These are phyloP conservation scores for Oscheius sp. DNA, from an alignment of 1,140 invertebrate genomes.

Conservation along the genomic window DNA sequence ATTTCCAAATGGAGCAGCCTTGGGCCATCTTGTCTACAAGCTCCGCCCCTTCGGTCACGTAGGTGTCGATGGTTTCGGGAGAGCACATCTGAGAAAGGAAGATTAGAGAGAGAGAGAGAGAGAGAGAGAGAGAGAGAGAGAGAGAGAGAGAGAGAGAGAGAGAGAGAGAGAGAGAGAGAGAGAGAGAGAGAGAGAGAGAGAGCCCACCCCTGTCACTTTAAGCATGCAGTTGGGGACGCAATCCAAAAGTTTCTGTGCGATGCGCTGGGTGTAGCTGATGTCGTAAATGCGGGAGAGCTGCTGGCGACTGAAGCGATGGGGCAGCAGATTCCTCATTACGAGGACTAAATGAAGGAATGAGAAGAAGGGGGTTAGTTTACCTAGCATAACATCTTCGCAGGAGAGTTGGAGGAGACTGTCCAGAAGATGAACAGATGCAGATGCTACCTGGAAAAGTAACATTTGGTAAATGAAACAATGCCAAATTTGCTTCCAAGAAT, in stretches of 20 bases:
- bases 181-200: background rate
- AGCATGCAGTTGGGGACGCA: slow-evolving; percentile 70
- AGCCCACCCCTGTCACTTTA: slow-evolving; percentile 43
- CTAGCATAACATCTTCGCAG: slow-evolving; percentile 88
- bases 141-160: slow-evolving; percentile 17
- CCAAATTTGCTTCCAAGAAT: no score
- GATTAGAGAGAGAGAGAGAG: no score
- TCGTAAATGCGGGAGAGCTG: slow-evolving; percentile 70
- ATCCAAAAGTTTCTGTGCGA: slow-evolving; percentile 78
- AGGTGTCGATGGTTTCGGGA: slow-evolving; percentile 39
- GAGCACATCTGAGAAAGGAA: slow-evolving; percentile 41
- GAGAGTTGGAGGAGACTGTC: slow-evolving; percentile 85
- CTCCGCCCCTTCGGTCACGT: slow-evolving; percentile 44
- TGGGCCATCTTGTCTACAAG: slow-evolving; percentile 14
- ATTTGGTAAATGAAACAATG: slow-evolving; percentile 19
- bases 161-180: background rate
- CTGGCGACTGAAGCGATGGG: slow-evolving; percentile 3
- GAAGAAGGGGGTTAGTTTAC: background rate
- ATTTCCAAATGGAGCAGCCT: slow-evolving; percentile 5
- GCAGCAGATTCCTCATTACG: slow-evolving; percentile 19
- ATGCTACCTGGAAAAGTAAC: slow-evolving; percentile 41
- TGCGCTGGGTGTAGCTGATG: slow-evolving; percentile 80
- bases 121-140: no score
- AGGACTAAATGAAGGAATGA: slow-evolving; percentile 1
- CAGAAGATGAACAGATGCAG: slow-evolving; percentile 84